Conservation (phyloP, 2,113 vertebrate genomes). For the Aegithalos caudatus region DNA sequence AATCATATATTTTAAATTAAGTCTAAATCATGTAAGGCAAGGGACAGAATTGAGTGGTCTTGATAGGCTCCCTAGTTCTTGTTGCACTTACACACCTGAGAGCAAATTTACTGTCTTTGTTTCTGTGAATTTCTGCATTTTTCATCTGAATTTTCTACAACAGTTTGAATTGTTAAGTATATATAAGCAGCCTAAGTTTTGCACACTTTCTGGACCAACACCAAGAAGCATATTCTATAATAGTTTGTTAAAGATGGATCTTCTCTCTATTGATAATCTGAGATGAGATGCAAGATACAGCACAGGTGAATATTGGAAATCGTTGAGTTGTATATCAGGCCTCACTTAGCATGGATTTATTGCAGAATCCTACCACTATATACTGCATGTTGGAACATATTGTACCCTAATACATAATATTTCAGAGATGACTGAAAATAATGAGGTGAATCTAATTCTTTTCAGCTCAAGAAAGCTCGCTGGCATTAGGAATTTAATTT, state of each 20-base stretch:
- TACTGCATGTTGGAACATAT: neutral
- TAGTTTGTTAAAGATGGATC: neutral
- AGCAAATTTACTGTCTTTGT: neutral
- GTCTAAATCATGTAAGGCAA: neutral
- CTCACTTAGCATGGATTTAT: slow-evolving; percentile 3
- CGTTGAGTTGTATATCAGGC: neutral
- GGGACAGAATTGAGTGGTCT: neutral
- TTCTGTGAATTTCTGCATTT: neutral
- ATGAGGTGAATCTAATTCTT: slow-evolving; percentile 7
- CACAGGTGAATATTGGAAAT: neutral
- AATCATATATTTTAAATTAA: neutral
- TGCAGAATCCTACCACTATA: neutral
- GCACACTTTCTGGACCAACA: neutral
- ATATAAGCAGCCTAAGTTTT: neutral
- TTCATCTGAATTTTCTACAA: neutral
- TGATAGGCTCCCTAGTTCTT: neutral
- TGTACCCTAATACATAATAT: neutral
- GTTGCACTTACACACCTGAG: neutral
- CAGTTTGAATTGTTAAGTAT: neutral
- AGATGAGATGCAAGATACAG: slow-evolving; percentile 20
- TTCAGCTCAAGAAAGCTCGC: neutral
- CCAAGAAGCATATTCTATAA: slow-evolving; percentile 19
- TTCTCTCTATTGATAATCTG: neutral
- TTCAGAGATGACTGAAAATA: neutral
- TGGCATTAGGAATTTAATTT: slow-evolving; percentile 35